Evolutionary conservation across 2,113 vertebrate species (phyloP).

Genomic region (Phasianus colchicus): DNA sequence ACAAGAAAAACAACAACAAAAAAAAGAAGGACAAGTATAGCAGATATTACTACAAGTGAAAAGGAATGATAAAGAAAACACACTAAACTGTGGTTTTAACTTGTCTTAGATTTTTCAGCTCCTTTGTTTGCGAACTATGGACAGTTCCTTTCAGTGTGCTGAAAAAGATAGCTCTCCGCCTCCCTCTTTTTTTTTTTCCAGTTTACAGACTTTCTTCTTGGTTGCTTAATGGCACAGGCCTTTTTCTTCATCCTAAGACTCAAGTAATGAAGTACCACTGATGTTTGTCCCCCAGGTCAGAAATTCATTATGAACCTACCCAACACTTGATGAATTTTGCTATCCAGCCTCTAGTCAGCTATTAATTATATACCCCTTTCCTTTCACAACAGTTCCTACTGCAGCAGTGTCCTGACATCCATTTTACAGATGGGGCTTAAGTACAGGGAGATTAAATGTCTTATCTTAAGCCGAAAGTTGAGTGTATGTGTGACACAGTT

Average conservation of each 20-base stretch:
- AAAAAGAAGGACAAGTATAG: background rate
- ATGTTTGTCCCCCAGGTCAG: conserved; percentile 49
- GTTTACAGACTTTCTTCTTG: background rate
- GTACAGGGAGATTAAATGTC: conserved; percentile 25
- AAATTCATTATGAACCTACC: conserved; percentile 56
- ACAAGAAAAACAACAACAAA: background rate
- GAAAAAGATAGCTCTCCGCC: background rate
- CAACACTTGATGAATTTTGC: conserved; percentile 39
- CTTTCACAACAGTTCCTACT: conserved; percentile 17
- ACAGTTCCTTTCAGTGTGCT: background rate
- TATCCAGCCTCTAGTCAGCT: conserved; percentile 49
- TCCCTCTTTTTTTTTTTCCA: background rate
- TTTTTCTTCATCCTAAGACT: conserved; percentile 33
- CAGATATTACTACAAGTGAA: background rate
- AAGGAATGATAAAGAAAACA: background rate
- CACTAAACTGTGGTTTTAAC: background rate
- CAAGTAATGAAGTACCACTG: conserved; percentile 41
- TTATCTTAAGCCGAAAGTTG: conserved; percentile 9
- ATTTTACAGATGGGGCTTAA: conserved; percentile 32
- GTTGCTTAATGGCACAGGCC: background rate
- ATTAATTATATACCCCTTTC: conserved; percentile 46
- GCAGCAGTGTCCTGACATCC: background rate
- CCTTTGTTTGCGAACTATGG: background rate
- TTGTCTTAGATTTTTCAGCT: background rate
- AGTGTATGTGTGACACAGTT: background rate